Conservation (phyloP, 1,140 invertebrate species). For the Aradophagus sp. region DNA sequence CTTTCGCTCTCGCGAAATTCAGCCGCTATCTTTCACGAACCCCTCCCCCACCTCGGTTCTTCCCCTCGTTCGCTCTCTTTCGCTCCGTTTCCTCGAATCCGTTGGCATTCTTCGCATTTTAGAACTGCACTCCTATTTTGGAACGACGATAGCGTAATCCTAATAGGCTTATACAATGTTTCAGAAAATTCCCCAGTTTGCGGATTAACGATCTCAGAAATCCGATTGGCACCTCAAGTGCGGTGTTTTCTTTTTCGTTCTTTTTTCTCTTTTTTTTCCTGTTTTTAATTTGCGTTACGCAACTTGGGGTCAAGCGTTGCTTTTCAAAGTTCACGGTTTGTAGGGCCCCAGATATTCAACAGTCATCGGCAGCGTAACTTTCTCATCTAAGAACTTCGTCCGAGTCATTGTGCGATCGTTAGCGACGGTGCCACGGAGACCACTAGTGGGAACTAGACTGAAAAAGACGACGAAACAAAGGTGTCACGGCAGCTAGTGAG, state of each 20-base stretch:
- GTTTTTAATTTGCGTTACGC: constrained; percentile 5
- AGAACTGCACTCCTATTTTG: constrained; percentile 47
- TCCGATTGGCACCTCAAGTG: constrained; percentile 39
- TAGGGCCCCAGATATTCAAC: background rate
- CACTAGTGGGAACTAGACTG: too few species aligned
- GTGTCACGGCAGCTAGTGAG: too few species aligned
- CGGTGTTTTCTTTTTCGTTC: too few species aligned
- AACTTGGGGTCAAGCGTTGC: constrained; percentile 4
- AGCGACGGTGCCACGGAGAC: constrained; percentile 9
- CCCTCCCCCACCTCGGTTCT: constrained; percentile 41
- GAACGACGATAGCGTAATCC: constrained; percentile 56
- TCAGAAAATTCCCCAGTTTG: constrained; percentile 25
- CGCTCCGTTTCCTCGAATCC: constrained; percentile 38
- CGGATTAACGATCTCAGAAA: constrained; percentile 50
- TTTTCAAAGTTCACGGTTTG: constrained; percentile 13
- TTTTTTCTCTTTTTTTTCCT: too few species aligned
- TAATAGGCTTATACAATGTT: constrained; percentile 64
- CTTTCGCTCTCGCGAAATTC: constrained; percentile 57
- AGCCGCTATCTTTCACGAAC: constrained; percentile 52
- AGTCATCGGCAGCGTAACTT: constrained; percentile 8
- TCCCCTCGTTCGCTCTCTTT: constrained; percentile 32
- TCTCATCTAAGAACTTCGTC: constrained; percentile 7
- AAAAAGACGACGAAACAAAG: too few species aligned
- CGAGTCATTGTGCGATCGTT: constrained; percentile 23
- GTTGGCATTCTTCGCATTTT: constrained; percentile 63